Evolutionary conservation across 2,113 vertebrate genomes (phyloP).

Genomic region (Helogale parvula): DNA sequence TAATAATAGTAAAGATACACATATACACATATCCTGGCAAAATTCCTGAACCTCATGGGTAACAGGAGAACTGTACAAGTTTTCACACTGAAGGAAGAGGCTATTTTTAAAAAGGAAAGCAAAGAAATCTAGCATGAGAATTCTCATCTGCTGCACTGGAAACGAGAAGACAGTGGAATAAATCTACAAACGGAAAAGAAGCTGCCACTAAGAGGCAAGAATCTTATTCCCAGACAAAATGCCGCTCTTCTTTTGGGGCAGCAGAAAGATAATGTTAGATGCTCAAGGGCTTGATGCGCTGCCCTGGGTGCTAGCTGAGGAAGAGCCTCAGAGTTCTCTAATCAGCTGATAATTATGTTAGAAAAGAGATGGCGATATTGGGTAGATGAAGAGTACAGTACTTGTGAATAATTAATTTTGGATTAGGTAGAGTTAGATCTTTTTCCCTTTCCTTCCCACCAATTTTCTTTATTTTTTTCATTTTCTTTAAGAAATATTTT

Average conservation of each 20-base stretch:
- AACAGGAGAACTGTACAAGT: neutral
- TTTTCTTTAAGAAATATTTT: too few species aligned
- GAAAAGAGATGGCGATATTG: neutral
- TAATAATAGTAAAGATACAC: neutral
- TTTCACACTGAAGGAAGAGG: neutral
- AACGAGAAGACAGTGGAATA: neutral
- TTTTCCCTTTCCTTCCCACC: neutral
- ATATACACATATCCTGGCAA: neutral
- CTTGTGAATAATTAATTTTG: neutral
- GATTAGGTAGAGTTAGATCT: neutral
- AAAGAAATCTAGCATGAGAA: neutral
- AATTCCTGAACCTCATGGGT: neutral
- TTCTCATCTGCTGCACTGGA: neutral
- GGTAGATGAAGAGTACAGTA: neutral
- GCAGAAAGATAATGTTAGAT: neutral
- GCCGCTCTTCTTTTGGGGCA: neutral
- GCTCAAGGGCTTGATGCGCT: neutral
- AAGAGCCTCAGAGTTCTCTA: neutral
- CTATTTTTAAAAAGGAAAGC: constrained; percentile 7
- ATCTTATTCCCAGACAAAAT: neutral
- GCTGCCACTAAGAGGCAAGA: neutral
- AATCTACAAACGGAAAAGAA: neutral
- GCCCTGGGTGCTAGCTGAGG: neutral
- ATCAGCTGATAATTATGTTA: neutral
- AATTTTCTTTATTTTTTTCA: neutral